Conservation (phyloP, 2,888 invertebrate genomes). For the Seira musarum region DNA sequence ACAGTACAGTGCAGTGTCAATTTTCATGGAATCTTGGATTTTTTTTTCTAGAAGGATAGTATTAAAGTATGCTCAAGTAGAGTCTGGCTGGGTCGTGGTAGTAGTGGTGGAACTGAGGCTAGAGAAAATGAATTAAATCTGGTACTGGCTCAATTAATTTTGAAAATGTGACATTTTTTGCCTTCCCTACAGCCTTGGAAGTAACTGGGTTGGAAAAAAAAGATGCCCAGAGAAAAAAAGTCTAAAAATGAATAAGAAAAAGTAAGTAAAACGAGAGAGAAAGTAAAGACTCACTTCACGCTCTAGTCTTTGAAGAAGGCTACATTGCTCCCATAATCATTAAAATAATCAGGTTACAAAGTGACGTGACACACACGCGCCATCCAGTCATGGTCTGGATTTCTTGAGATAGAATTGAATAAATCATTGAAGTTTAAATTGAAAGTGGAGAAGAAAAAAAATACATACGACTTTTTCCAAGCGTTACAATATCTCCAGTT, state of each 20-base stretch:
- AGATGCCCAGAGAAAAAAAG: not conserved
- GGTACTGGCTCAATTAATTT: slow-evolving; percentile 56
- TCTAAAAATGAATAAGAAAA: too few species aligned
- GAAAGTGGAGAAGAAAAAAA: too few species aligned
- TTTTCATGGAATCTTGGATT: not conserved
- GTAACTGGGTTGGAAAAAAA: too few species aligned
- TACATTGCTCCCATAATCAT: slow-evolving; percentile 24
- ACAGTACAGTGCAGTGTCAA: too few species aligned
- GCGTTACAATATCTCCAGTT: not conserved
- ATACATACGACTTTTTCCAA: not conserved
- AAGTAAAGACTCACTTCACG: not conserved
- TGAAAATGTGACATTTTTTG: slow-evolving; percentile 45
- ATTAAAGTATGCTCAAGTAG: not conserved
- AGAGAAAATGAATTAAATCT: slow-evolving; percentile 45
- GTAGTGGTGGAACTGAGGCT: not conserved
- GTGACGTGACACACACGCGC: not conserved
- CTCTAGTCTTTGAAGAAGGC: not conserved
- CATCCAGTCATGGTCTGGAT: slow-evolving; percentile 9
- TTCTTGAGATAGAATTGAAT: too few species aligned
- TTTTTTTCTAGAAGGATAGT: not conserved
- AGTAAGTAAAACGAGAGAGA: too few species aligned
- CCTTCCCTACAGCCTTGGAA: not conserved
- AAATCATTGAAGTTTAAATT: not conserved
- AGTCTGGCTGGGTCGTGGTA: not conserved
- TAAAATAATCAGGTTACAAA: slow-evolving; percentile 52